phyloP scores from a whole-genome alignment of 2,888 invertebrate species.

The Aspidiotus rigidus region DNA sequence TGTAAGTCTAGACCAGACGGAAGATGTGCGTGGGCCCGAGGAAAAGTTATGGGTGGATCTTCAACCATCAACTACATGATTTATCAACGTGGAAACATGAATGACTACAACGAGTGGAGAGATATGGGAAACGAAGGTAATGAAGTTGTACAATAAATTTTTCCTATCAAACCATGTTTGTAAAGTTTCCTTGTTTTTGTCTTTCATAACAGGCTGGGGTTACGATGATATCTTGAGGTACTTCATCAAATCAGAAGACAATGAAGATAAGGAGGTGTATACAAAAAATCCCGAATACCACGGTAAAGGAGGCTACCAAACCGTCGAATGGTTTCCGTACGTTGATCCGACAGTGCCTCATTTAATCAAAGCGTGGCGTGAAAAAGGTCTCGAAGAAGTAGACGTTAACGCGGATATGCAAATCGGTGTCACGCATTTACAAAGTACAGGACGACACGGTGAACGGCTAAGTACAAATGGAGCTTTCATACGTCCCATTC shows the following conservation, averaged over 20 bases:
- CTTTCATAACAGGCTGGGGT: conserved; percentile 52
- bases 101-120: conserved; percentile 46
- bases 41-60: conserved; percentile 47
- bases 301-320: conserved; percentile 53
- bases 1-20: conserved; percentile 38
- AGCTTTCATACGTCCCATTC: conserved; percentile 59
- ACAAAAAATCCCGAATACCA: conserved; percentile 51
- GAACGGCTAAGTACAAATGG: conserved; percentile 53
- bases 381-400: conserved; percentile 48
- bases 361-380: conserved; percentile 48
- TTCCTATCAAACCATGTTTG: neutral
- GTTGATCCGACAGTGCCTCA: conserved; percentile 52
- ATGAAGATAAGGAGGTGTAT: conserved; percentile 48
- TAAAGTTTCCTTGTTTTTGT: neutral
- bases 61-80: conserved; percentile 47
- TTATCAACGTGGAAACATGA: conserved; percentile 41
- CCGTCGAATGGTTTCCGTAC: conserved; percentile 56
- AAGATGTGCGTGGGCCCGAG: conserved; percentile 44
- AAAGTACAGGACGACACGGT: conserved; percentile 53
- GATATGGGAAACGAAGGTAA: conserved; percentile 38
- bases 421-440: conserved; percentile 54
- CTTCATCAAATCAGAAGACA: conserved; percentile 59
- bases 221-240: conserved; percentile 58
- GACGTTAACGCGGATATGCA: conserved; percentile 43
- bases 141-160: conserved; percentile 16